Percentiles rank a stretch among this genome's conserved stretches.
Evolutionary conservation across 2,113 vertebrate species (phyloP).

Genomic region (Rattus rattus): DNA sequence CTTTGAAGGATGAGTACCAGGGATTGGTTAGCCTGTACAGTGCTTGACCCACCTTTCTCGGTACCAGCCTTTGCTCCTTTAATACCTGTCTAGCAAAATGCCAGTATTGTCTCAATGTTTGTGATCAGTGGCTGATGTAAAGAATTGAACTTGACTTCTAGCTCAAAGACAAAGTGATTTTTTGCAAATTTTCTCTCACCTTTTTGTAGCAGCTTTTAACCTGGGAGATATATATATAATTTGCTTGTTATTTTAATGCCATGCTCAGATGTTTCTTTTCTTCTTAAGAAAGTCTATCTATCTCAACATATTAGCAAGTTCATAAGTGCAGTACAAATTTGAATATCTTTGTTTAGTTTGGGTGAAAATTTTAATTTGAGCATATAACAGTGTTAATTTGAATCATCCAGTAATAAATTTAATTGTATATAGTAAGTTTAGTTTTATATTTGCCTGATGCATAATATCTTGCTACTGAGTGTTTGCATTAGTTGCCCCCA

Average conservation of each 20-base stretch:
- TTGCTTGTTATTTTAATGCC: background rate
- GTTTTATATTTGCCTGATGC: background rate
- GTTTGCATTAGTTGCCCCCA: background rate
- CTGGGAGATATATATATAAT: background rate
- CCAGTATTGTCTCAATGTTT: background rate
- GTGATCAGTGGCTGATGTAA: background rate
- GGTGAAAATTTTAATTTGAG: background rate
- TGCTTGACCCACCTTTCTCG: background rate
- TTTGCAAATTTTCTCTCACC: background rate
- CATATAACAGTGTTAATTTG: background rate
- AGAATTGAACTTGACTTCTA: background rate
- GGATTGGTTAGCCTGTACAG: background rate
- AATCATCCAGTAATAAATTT: slow-evolving; percentile 8
- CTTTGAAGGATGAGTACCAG: background rate
- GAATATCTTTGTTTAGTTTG: background rate
- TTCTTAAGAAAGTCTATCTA: background rate
- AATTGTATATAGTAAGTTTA: background rate
- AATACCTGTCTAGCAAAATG: background rate
- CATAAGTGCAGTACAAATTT: background rate
- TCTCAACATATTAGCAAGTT: slow-evolving; percentile 22
- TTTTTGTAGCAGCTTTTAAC: background rate
- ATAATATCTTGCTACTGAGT: slow-evolving; percentile 4
- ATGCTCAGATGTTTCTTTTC: background rate
- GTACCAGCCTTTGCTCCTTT: background rate
- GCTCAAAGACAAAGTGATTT: background rate